Conservation (phyloP, 2,113 vertebrate genomes). For the Drymodes brunneopygia region DNA sequence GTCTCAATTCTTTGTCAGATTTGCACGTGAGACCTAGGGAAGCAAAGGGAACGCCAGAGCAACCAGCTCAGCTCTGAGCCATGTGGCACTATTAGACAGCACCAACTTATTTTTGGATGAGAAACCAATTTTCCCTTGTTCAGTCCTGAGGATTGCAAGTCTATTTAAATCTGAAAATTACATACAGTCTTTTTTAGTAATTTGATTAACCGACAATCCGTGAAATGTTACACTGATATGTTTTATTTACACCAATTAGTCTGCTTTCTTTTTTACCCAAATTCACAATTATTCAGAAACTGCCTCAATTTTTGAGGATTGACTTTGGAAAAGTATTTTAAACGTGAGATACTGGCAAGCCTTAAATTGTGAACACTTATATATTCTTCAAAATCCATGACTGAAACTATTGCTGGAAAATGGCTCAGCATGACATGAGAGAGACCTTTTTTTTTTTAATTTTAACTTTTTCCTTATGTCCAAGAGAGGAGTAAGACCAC, state of each 20-base stretch:
- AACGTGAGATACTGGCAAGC: not conserved
- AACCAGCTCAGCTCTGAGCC: not conserved
- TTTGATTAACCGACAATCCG: not conserved
- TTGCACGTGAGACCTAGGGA: not conserved
- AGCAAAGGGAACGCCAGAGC: not conserved
- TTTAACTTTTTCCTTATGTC: not conserved
- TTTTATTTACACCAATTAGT: not conserved
- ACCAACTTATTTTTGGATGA: conserved; percentile 27
- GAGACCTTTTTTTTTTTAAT: no score
- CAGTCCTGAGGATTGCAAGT: not conserved
- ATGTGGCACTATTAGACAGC: not conserved
- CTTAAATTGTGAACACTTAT: not conserved
- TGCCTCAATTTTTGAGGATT: not conserved
- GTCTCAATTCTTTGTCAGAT: not conserved
- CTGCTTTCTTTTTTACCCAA: not conserved
- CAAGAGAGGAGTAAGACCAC: not conserved
- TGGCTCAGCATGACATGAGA: not conserved
- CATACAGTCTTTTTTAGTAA: not conserved
- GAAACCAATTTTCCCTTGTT: conserved; percentile 17
- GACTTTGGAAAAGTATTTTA: not conserved
- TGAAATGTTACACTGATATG: not conserved
- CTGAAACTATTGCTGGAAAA: not conserved
- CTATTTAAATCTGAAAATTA: conserved; percentile 21
- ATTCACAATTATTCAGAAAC: not conserved
- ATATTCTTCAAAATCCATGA: not conserved